A percentile compares a stretch with the other conserved stretches of the same genome.
These are phyloP conservation scores for Philereme vetulata DNA, from an alignment of 2,888 invertebrate species.

Conservation along the genomic window DNA sequence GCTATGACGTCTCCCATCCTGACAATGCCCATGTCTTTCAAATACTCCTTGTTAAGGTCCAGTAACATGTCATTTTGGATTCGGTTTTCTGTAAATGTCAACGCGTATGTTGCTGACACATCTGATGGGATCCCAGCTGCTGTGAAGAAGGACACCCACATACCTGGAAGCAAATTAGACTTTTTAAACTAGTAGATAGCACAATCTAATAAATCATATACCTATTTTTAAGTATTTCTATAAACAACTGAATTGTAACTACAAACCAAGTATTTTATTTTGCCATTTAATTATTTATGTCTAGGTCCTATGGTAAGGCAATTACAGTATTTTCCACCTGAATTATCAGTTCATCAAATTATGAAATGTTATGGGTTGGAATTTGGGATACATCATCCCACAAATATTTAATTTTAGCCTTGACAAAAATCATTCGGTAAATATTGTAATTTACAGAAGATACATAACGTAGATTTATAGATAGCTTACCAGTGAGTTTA, in stretches of 20 bases:
- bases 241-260: neutral
- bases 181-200: neutral
- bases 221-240: no score
- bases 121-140: conserved; percentile 92
- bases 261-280: neutral
- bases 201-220: neutral
- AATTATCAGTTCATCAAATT: conserved; percentile 2
- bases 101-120: conserved; percentile 92
- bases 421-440: neutral
- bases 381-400: neutral
- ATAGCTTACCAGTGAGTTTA: conserved; percentile 61
- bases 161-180: conserved; percentile 65
- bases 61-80: conserved; percentile 93
- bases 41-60: conserved; percentile 93
- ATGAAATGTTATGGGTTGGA: conserved; percentile 1
- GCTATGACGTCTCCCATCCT: conserved; percentile 88
- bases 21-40: conserved; percentile 94
- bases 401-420: neutral
- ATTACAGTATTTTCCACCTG: neutral
- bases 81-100: conserved; percentile 93
- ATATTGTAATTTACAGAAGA: neutral
- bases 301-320: neutral
- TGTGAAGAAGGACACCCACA: conserved; percentile 94
- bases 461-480: neutral
- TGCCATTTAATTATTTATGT: neutral